Percentiles rank a stretch among this genome's conserved stretches.
Evolutionary conservation across 2,797 vertebrate species (phyloP).

Genomic region (Aphelocoma californica): DNA sequence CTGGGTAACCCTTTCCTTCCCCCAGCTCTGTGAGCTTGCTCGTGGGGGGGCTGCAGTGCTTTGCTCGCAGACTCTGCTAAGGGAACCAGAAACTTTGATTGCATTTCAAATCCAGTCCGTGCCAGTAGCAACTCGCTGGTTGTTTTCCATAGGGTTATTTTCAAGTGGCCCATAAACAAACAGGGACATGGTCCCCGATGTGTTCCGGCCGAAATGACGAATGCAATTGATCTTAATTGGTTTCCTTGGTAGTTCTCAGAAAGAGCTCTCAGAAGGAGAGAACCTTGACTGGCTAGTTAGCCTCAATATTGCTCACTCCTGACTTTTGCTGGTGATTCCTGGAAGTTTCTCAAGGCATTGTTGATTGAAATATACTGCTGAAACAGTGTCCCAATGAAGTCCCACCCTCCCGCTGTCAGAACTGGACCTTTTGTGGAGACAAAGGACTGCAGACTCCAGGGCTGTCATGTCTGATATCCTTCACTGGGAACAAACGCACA

Average conservation of each 20-base stretch:
- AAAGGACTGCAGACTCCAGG: neutral
- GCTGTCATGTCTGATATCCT: constrained; percentile 5
- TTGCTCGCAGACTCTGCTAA: neutral
- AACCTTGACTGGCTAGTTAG: neutral
- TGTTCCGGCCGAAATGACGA: neutral
- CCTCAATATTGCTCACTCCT: neutral
- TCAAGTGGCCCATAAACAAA: constrained; percentile 40
- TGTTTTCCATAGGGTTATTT: constrained; percentile 34
- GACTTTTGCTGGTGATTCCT: constrained; percentile 27
- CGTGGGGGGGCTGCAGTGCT: neutral
- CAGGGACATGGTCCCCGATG: neutral
- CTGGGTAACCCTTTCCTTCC: neutral
- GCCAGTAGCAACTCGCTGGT: neutral
- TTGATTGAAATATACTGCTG: neutral
- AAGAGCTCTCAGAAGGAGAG: neutral
- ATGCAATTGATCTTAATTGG: constrained; percentile 12
- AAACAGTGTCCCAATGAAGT: neutral
- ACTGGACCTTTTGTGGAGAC: constrained; percentile 9
- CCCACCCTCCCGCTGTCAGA: neutral
- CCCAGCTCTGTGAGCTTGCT: neutral
- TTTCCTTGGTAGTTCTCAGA: constrained; percentile 45
- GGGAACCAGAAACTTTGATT: neutral
- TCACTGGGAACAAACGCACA: neutral
- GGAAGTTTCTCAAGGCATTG: constrained; percentile 33
- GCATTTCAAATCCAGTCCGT: neutral